Percentiles rank a stretch among this genome's conserved stretches.
Conservation (phyloP, 2,888 invertebrate species). For the Bedellia somnulentella region DNA sequence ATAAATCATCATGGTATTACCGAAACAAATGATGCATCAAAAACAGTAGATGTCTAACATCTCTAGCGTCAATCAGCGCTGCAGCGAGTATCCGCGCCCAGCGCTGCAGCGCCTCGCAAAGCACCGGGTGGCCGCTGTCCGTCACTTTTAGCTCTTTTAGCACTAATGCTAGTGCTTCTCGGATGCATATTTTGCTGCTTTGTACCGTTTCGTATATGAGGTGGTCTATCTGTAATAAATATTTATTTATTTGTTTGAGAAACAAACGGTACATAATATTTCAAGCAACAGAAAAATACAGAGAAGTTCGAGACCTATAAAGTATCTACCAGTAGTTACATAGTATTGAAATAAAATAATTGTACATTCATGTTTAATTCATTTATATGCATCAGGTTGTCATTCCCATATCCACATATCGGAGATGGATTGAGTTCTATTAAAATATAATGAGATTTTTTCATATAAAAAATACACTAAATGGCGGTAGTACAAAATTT, state of each 20-base stretch:
- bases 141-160: conserved; percentile 29
- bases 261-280: too few relatives aligned
- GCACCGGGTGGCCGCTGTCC: conserved; percentile 21
- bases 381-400: too few relatives aligned
- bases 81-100: conserved; percentile 31
- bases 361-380: too few relatives aligned
- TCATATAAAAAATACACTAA: too few relatives aligned
- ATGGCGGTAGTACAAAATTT: too few relatives aligned
- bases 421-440: too few relatives aligned
- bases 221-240: conserved; percentile 32
- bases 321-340: too few relatives aligned
- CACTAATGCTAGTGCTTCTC: conserved; percentile 29
- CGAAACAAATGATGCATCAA: conserved; percentile 37
- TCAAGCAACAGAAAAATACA: not conserved
- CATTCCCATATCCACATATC: too few relatives aligned
- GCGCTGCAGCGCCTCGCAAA: conserved; percentile 26
- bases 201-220: conserved; percentile 27
- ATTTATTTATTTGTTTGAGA: too few relatives aligned
- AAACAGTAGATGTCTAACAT: conserved; percentile 30
- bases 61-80: conserved; percentile 24
- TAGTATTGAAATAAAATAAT: too few relatives aligned
- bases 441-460: too few relatives aligned
- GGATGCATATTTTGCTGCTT: conserved; percentile 24
- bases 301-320: too few relatives aligned
- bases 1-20: conserved; percentile 17